Evolutionary conservation across 2,797 vertebrate genomes (phyloP).

Genomic region (Coregonus suidteri): DNA sequence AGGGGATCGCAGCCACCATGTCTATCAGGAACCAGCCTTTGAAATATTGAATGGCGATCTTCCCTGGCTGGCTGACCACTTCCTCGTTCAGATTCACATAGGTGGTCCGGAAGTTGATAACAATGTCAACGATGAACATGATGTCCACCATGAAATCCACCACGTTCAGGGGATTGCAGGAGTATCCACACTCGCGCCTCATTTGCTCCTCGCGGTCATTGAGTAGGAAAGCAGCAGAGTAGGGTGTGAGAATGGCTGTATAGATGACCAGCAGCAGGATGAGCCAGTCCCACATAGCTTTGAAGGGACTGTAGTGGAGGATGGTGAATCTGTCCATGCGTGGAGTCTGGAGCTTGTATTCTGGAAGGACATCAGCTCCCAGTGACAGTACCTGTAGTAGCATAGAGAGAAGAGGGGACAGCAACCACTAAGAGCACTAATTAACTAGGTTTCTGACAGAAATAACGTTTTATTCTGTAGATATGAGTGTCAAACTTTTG

Average conservation of each 20-base stretch:
- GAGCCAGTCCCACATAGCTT: conserved; percentile 99
- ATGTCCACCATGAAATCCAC: conserved; percentile 99
- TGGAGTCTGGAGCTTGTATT: conserved; percentile 96
- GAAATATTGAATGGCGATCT: conserved; percentile 99
- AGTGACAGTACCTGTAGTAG: conserved; percentile 89
- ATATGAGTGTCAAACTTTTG: not conserved
- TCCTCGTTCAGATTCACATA: conserved; percentile 98
- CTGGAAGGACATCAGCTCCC: conserved; percentile 95
- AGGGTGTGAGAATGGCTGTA: conserved; percentile 97
- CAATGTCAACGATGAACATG: conserved; percentile 99
- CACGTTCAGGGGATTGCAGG: conserved; percentile 95
- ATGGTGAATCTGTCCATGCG: conserved; percentile 99
- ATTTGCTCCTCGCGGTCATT: conserved; percentile 93
- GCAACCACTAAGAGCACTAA: not conserved
- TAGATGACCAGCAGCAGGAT: conserved; percentile 97
- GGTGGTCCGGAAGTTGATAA: conserved; percentile 99
- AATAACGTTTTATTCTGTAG: conserved; percentile 1
- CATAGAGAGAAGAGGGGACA: not conserved
- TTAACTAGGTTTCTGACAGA: conserved; percentile 8
- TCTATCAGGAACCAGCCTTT: conserved; percentile 99
- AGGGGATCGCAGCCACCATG: conserved; percentile 99
- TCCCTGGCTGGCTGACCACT: conserved; percentile 97
- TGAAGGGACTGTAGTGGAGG: conserved; percentile 98
- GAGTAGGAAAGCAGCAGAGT: conserved; percentile 96
- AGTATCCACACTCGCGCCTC: conserved; percentile 93